Evolutionary conservation across 2,888 invertebrate genomes (phyloP), one percentile per base, ranked within the genome.

Genomic region (Lapara coniferarum): DNA sequence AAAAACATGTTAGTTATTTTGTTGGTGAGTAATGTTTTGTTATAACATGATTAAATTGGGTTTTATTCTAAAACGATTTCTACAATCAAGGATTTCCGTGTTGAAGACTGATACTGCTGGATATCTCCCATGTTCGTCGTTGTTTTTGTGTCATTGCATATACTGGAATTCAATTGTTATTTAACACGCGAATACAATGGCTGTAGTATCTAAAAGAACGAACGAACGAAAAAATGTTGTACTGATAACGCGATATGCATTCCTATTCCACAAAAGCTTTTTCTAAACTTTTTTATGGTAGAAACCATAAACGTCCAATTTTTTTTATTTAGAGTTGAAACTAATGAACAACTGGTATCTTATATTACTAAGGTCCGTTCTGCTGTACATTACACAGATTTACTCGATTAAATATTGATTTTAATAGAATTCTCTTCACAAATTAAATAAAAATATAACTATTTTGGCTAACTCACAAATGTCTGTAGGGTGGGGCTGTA

Each of bases 191-290:
- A 67, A 59, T 67, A 58, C 10, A 57, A 16, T 59, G 46, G 19
- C 63, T 13, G 46, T 46, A 19, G 63, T n/a, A 74, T 79, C 79
- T 83, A 83, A 80, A 80, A 79, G 78, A 75, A 80, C 83, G 81
- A 85, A 79, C 85, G 85, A 85, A 85, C 85, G 84, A 85, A 53
- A 19, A 71, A 73, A 69, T 59, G 70, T 70, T 68, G 71, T 55
- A 74, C 69, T 71, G 69, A 73, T 71, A 72, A 70, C 77, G 74
- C 77, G 7, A 49, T 16, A 44, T 49, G 63, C 63, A 63, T 63
- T 63, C 63, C 63, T 63, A 16, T 16, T 46, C 19, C 13, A 13
- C 46, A 49, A 46, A 49, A 19, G 49, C 49, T 19, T 63, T 16
- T 46, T 16, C 46, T 49, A 13, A 12, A 7, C 6, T 49, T 16